phyloP scores from a whole-genome alignment of 2,888 invertebrate species.

The Pharmacophagus antenor region DNA sequence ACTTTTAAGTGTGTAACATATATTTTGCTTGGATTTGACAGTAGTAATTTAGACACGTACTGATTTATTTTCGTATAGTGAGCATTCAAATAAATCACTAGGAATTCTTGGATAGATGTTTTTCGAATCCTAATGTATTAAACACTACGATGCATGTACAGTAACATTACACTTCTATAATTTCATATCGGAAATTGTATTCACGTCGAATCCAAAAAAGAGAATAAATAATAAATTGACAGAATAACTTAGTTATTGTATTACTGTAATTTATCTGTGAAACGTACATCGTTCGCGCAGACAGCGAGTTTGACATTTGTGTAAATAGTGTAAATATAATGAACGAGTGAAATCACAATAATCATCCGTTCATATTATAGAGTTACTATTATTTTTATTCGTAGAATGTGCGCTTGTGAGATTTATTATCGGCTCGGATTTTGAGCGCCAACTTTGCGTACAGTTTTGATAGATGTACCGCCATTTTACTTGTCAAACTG shows the following conservation, averaged over 20 bases:
- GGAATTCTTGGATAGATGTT: not conserved
- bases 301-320: slow-evolving; percentile 8
- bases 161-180: not conserved
- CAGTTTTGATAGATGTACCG: not conserved
- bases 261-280: not conserved
- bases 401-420: slow-evolving; percentile 34
- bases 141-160: not conserved
- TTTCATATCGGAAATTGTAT: not conserved
- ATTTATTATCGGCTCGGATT: slow-evolving; percentile 15
- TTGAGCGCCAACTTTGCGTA: too few species aligned
- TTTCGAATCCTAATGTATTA: not conserved
- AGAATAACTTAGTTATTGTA: not conserved
- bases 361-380: slow-evolving; percentile 35
- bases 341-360: slow-evolving; percentile 31
- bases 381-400: slow-evolving; percentile 38
- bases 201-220: not conserved
- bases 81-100: not conserved
- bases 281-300: not conserved
- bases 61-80: too few species aligned
- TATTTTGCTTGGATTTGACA: too few species aligned
- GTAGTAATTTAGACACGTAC: too few species aligned
- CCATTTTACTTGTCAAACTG: not conserved
- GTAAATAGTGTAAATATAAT: slow-evolving; percentile 39
- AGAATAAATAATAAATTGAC: not conserved
- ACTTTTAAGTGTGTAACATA: too few species aligned